phyloP scores from a whole-genome alignment of 2,888 invertebrate genomes.

The Synergus umbraculus region DNA sequence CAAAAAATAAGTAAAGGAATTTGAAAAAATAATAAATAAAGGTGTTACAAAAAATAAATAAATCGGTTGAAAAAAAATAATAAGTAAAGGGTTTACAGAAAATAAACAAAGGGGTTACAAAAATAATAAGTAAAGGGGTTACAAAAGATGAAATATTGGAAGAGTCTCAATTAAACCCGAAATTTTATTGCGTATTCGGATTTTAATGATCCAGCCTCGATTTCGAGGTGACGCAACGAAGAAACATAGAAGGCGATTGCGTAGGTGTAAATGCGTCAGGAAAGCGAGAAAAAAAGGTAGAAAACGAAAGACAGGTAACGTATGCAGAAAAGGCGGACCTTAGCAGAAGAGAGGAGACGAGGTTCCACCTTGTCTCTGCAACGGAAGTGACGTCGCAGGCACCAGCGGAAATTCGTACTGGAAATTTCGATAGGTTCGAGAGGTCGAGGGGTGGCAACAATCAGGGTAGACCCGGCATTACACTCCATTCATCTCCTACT shows the following conservation, averaged over 20 bases:
- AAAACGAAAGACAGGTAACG: background rate
- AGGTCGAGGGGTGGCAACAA: slow-evolving; percentile 73
- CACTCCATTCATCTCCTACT: slow-evolving; percentile 74
- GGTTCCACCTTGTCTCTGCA: slow-evolving; percentile 65
- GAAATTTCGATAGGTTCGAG: slow-evolving; percentile 73
- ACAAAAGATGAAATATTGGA: no score
- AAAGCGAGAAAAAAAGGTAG: background rate
- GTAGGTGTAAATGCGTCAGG: background rate
- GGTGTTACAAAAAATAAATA: no score
- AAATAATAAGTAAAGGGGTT: no score
- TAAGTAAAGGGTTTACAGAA: no score
- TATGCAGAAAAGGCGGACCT: background rate
- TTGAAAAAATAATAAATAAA: no score
- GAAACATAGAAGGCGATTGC: background rate
- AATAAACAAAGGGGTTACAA: no score
- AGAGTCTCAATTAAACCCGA: no score
- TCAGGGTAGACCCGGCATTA: slow-evolving; percentile 76
- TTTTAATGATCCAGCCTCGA: background rate
- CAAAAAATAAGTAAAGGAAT: no score
- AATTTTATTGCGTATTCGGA: background rate
- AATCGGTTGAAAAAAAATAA: no score
- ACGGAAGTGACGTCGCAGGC: slow-evolving; percentile 71
- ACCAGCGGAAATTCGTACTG: slow-evolving; percentile 72
- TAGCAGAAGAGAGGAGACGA: slow-evolving; percentile 30
- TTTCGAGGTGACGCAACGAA: background rate